These are phyloP conservation scores for cattle (Bos taurus) DNA, from an alignment of 2,113 vertebrate species.

Conservation along the genomic window ARS-UCD2.0 NC_037334.1:68312501-68313000, in stretches of 20 bases:
- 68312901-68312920: neutral
- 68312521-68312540: neutral
- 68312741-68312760: neutral
- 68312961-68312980: neutral
- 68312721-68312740: neutral
- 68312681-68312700: neutral
- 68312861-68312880: neutral
- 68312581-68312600: neutral
- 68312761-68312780: fast-evolving
- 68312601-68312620: neutral
- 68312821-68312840: neutral
- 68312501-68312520: neutral
- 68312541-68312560: neutral
- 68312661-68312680: neutral
- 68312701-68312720: too few relatives aligned
- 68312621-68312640: neutral
- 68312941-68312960: neutral
- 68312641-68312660: neutral
- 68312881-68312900: neutral
- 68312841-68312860: neutral
- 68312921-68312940: neutral
- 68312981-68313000: neutral
- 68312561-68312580: neutral
- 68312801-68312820: neutral
- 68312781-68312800: too few relatives aligned